These are phyloP conservation scores for Toxotes lorentzi DNA, from an alignment of 2,797 vertebrate species.

Conservation along the genomic window DNA sequence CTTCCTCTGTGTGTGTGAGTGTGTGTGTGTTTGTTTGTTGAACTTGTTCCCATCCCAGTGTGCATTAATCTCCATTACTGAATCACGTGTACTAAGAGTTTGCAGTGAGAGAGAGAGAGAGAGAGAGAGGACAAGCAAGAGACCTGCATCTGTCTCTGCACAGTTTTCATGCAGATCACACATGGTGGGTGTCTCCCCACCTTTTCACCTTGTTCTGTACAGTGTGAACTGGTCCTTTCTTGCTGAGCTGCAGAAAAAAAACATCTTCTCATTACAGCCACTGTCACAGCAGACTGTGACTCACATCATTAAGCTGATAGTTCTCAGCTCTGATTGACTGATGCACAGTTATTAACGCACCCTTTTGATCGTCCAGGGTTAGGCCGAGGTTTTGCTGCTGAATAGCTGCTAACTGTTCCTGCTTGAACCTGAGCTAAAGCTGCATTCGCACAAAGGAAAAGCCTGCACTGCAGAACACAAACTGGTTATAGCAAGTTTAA, in stretches of 20 bases:
- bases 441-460: not conserved
- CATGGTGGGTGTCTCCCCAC: conserved; percentile 43
- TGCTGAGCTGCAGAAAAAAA: conserved; percentile 15
- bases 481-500: not conserved
- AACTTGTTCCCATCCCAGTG: conserved; percentile 51
- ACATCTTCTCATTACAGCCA: conserved; percentile 5
- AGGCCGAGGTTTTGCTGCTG: not conserved
- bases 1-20: conserved; percentile 10
- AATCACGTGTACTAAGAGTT: conserved; percentile 57
- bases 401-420: not conserved
- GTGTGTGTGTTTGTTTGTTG: conserved; percentile 5
- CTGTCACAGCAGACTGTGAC: conserved; percentile 9
- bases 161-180: conserved; percentile 45
- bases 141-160: not conserved
- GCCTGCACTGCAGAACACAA: not conserved
- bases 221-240: conserved; percentile 15
- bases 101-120: conserved; percentile 34
- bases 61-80: conserved; percentile 77
- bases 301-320: conserved; percentile 38
- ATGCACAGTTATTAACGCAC: not conserved
- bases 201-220: conserved; percentile 36
- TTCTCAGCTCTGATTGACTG: conserved; percentile 22
- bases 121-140: conserved; percentile 43
- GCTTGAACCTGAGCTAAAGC: not conserved
- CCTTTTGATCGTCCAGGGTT: not conserved